phyloP scores from a whole-genome alignment of 2,113 vertebrate genomes.

The Perccottus glenii region DNA sequence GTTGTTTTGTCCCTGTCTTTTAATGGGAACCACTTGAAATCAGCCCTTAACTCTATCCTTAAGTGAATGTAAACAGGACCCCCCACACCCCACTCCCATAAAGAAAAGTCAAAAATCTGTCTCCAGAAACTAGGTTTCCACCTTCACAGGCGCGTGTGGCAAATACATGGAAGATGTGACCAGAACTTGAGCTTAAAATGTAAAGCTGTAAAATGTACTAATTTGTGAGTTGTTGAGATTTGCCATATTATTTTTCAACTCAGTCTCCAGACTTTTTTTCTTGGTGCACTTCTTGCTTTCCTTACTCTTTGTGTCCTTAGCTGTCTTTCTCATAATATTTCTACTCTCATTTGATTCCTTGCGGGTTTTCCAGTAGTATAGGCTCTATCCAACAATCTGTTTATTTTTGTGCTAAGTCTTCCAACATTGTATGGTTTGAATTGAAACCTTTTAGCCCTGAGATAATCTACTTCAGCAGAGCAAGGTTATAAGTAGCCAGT shows the following conservation, averaged over 20 bases:
- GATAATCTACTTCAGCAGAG: conserved; percentile 44
- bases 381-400: conserved; percentile 13
- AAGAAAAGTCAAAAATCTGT: conserved; percentile 47
- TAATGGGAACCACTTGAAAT: conserved; percentile 49
- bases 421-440: conserved; percentile 27
- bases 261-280: background rate
- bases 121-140: conserved; percentile 57
- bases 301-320: conserved; percentile 26
- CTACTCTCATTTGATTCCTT: conserved; percentile 25
- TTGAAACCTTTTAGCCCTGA: conserved; percentile 24
- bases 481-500: conserved; percentile 1
- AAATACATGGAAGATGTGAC: conserved; percentile 49
- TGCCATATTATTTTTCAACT: background rate
- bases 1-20: conserved; percentile 44
- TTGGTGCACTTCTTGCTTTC: background rate
- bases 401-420: conserved; percentile 34
- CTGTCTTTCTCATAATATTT: conserved; percentile 41
- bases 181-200: conserved; percentile 13
- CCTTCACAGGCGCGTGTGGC: conserved; percentile 32
- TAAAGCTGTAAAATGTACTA: background rate
- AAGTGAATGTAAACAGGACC: conserved; percentile 19
- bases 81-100: too few relatives aligned
- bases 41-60: conserved; percentile 42
- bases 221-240: conserved; percentile 4
- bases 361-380: conserved; percentile 48